phyloP scores from a whole-genome alignment of 2,113 vertebrate species.

The Oreochromis spilurus region DNA sequence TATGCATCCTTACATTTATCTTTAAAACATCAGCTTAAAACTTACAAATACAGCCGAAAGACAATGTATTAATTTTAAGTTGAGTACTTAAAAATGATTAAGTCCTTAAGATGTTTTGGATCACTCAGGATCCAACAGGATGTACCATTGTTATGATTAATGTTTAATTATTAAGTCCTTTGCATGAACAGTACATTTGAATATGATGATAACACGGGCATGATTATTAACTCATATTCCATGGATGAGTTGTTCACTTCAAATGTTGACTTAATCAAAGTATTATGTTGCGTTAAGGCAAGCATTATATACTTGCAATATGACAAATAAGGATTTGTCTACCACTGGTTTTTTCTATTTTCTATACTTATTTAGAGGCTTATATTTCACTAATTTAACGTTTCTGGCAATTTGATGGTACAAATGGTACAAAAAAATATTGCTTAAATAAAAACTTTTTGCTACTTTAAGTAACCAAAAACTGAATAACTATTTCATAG shows the following conservation, averaged over 20 bases:
- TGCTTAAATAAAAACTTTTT: not conserved
- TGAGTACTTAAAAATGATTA: not conserved
- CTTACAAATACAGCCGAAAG: not conserved
- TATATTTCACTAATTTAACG: not conserved
- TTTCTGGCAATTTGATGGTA: not conserved
- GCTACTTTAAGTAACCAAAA: not conserved
- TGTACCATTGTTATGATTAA: not conserved
- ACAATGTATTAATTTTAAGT: not conserved
- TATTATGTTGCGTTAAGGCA: not conserved
- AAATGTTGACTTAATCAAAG: not conserved
- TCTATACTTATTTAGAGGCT: not conserved
- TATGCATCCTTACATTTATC: not conserved
- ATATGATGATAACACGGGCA: not conserved
- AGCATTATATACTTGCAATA: not conserved
- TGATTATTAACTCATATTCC: not conserved
- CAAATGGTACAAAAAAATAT: not conserved
- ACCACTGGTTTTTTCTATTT: not conserved
- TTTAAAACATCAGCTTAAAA: not conserved
- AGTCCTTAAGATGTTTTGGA: not conserved
- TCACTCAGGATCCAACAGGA: not conserved
- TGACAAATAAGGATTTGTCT: not conserved
- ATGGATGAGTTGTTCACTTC: not conserved
- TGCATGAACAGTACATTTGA: not conserved
- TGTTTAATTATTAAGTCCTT: not conserved
- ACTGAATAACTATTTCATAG: not conserved